Percentiles rank a stretch among this genome's conserved stretches.
Conservation (phyloP, 2,888 invertebrate genomes). For the Fragum fragum region DNA sequence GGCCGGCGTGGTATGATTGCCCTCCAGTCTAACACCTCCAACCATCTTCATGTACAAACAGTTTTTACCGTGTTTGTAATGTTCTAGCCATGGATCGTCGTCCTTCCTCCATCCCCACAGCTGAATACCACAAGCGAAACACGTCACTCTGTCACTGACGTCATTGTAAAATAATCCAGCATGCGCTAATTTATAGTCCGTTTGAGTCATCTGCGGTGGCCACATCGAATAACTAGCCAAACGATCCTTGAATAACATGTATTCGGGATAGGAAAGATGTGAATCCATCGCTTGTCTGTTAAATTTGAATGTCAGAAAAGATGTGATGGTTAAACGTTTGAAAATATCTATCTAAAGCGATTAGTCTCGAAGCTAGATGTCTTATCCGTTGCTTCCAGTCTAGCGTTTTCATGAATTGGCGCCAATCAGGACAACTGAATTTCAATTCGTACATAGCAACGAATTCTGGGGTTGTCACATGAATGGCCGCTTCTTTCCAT, state of each 20-base stretch:
- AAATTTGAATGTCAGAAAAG: neutral
- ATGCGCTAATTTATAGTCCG: neutral
- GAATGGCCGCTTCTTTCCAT: conserved; percentile 16
- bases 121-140: conserved; percentile 11
- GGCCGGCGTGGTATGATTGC: neutral
- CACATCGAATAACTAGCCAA: neutral
- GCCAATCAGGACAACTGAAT: conserved; percentile 28
- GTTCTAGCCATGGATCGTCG: conserved; percentile 23
- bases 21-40: too few relatives aligned
- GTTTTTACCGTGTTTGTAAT: neutral
- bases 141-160: conserved; percentile 15
- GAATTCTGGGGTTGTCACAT: conserved; percentile 1
- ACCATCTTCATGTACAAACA: conserved; percentile 17
- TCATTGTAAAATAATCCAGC: too few relatives aligned
- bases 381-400: conserved; percentile 23
- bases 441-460: conserved; percentile 28
- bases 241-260: neutral
- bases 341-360: neutral
- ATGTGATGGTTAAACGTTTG: neutral
- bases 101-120: neutral
- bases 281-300: neutral
- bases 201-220: conserved; percentile 6
- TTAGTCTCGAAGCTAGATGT: neutral
- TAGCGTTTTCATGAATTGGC: conserved; percentile 19
- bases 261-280: neutral